A percentile compares a stretch with the other conserved stretches of the same genome.
These are phyloP conservation scores for Diorhabda sublineata DNA, from an alignment of 1,140 invertebrate genomes.

Conservation along the genomic window DNA sequence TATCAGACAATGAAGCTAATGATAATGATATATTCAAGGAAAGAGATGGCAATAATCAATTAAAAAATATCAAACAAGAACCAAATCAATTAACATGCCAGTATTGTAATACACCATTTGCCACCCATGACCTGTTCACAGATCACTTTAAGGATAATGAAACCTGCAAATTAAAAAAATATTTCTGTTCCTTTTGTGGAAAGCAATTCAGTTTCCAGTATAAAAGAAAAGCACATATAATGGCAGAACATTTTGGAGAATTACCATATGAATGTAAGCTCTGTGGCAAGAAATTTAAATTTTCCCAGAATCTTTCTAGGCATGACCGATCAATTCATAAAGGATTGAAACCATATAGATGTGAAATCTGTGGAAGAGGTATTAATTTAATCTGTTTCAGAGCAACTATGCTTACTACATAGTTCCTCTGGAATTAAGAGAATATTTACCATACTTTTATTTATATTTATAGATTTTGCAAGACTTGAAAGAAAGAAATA, in stretches of 20 bases:
- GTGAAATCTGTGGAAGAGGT: slow-evolving; percentile 30
- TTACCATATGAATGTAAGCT: not conserved
- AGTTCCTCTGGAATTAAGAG: no score
- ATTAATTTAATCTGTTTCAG: no score
- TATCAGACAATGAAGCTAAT: no score
- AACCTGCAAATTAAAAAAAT: slow-evolving; percentile 19
- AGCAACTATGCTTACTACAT: no score
- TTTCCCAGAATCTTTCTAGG: slow-evolving; percentile 5
- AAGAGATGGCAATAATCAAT: slow-evolving; percentile 22
- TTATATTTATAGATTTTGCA: slow-evolving; percentile 9
- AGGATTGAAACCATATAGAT: slow-evolving; percentile 26
- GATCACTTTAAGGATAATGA: slow-evolving; percentile 26
- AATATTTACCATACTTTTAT: no score
- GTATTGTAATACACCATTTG: slow-evolving; percentile 26
- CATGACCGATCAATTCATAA: slow-evolving; percentile 11
- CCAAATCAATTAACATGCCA: slow-evolving; percentile 11
- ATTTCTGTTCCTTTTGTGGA: not conserved
- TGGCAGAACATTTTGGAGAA: slow-evolving; percentile 6
- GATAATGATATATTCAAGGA: not conserved
- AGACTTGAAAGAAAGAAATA: slow-evolving; percentile 10
- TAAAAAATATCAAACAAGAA: slow-evolving; percentile 14
- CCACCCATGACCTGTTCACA: slow-evolving; percentile 24
- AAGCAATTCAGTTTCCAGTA: not conserved
- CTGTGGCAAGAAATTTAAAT: slow-evolving; percentile 12
- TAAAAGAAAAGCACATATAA: not conserved